Evolutionary conservation across 1,140 invertebrate genomes (phyloP).

Genomic region (Drosophila lini): DNA sequence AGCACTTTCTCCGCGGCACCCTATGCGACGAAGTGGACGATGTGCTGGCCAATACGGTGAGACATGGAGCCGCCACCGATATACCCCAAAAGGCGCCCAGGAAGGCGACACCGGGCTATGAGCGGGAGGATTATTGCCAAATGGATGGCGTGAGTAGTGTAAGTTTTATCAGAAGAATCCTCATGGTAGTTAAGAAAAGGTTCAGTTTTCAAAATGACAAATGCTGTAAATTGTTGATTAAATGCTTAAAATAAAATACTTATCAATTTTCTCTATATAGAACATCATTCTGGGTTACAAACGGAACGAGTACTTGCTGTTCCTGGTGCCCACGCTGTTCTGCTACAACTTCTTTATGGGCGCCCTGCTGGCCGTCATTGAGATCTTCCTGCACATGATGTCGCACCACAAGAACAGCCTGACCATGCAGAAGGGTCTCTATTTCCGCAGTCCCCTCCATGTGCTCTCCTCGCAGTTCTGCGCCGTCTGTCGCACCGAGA

Average conservation of each 20-base stretch:
- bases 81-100: slow-evolving; percentile 13
- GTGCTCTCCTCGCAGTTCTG: slow-evolving; percentile 86
- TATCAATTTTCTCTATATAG: slow-evolving; percentile 33
- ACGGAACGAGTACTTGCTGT: slow-evolving; percentile 61
- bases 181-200: not conserved
- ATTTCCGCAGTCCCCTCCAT: slow-evolving; percentile 86
- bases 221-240: slow-evolving; percentile 10
- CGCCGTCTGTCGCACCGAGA: slow-evolving; percentile 85
- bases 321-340: slow-evolving; percentile 84
- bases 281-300: slow-evolving; percentile 83
- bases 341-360: slow-evolving; percentile 79
- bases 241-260: slow-evolving; percentile 13
- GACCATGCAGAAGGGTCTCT: slow-evolving; percentile 85
- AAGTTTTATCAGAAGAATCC: slow-evolving; percentile 27
- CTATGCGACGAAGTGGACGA: slow-evolving; percentile 69
- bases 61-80: slow-evolving; percentile 39
- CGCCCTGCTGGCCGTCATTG: slow-evolving; percentile 65
- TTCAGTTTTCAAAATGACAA: not conserved
- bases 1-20: slow-evolving; percentile 60
- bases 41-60: slow-evolving; percentile 60
- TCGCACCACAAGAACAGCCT: slow-evolving; percentile 86
- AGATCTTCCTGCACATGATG: slow-evolving; percentile 85
- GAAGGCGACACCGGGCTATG: slow-evolving; percentile 59
- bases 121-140: slow-evolving; percentile 71
- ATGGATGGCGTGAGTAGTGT: slow-evolving; percentile 80